Conservation (phyloP, 2,113 vertebrate genomes). For the Dicrurus megarhynchus region DNA sequence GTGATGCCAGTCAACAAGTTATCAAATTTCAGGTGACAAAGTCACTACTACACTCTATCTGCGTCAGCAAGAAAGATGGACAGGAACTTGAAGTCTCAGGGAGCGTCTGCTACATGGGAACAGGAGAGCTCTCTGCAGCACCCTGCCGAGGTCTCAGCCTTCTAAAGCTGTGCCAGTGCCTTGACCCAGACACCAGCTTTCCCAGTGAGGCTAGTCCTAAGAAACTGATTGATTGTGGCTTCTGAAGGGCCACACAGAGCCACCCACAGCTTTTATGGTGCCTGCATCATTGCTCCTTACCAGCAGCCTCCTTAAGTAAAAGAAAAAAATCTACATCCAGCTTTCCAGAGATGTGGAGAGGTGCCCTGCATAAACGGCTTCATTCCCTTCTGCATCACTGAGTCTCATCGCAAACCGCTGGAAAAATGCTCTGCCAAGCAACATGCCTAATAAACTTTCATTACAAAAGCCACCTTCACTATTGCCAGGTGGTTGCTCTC, state of each 20-base stretch:
- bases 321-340: neutral
- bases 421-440: neutral
- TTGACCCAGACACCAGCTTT: neutral
- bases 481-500: neutral
- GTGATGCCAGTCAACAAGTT: neutral
- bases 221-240: neutral
- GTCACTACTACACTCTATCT: neutral
- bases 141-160: neutral
- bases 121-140: neutral
- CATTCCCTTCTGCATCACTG: neutral
- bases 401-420: neutral
- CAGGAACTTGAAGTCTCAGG: neutral
- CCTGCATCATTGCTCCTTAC: neutral
- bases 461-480: neutral
- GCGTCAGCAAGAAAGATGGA: neutral
- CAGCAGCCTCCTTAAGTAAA: neutral
- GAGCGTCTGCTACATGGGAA: conserved; percentile 13
- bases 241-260: neutral
- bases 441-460: neutral
- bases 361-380: neutral
- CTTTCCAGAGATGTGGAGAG: neutral
- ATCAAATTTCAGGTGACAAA: conserved; percentile 23
- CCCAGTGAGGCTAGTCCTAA: neutral
- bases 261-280: neutral
- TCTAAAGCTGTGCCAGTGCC: neutral